Base-by-base conservation (phyloP, 1,140 invertebrate genomes). In the Drosophila mojavensis region DNA sequence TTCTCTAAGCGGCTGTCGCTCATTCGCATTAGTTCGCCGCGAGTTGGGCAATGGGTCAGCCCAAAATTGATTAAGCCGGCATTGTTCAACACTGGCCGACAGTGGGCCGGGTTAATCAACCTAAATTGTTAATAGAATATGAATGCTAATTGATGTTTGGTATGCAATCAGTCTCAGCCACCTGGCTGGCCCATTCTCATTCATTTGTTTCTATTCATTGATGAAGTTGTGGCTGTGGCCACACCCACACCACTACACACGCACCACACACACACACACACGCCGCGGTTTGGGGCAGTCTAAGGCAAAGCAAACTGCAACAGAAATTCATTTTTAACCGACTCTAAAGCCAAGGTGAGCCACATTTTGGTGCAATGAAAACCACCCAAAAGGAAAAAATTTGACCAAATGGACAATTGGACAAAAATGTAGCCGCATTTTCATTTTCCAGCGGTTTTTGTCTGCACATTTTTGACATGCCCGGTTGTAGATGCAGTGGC, bases 101-200 rank as follows among this genome's bases (percentile, higher is more conserved):
- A 39, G 2, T 65, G 17, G 62, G 54, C 28, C 36, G 28, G 69
- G 47, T 72, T 66, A 72, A 53, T 72, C 63, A 72, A 72, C 63
- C 17, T 47, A 24, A 43, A 30, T 33, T 60, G 58, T 33, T 48
- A 30, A 30, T 45, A 20, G 70, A 56, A 67, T 69, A 61, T 67
- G 66, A 73, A 68, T 74, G 58, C 65, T 74, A 74, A 74, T 74
- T 74, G 71, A 43, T 69, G 58, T 74, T 74, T 62, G 71, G 71
- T 69, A 69, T 74, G 58, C 71, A 74, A 69, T 62, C 51, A 73
- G 53, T 61, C 73, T 68, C 60, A 72, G 83, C 62, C 83, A 88
- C 67, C 79, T 82, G 67, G 83, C 81, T 77, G 81, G 81, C 76
- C 80, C 83, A 86, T 86, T 86, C 76, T 76, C 83, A 86, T 86